Percentiles rank a stretch among this genome's conserved stretches.
Evolutionary conservation across 2,797 vertebrate species (phyloP).

Genomic region (Liasis olivaceus): DNA sequence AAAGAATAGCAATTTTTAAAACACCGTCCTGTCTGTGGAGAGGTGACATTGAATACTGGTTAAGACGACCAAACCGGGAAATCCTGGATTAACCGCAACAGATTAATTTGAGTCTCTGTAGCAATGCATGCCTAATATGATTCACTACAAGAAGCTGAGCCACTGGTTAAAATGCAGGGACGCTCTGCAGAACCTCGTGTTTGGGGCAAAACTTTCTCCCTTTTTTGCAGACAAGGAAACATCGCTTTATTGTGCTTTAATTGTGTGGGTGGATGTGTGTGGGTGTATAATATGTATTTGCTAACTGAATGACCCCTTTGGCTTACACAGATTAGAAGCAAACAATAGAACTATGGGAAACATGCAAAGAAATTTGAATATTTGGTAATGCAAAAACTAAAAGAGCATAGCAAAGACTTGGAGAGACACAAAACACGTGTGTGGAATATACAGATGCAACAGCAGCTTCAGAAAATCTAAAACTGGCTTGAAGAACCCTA

Average conservation of each 20-base stretch:
- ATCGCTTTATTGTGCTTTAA: neutral
- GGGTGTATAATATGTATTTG: neutral
- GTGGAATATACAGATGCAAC: neutral
- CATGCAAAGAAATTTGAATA: no score
- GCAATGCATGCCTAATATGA: no score
- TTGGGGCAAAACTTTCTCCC: neutral
- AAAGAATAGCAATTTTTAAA: neutral
- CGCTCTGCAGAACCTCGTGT: neutral
- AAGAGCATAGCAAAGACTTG: no score
- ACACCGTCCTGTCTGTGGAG: neutral
- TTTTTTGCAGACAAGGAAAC: neutral
- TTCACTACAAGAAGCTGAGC: neutral
- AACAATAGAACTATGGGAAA: no score
- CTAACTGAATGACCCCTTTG: neutral
- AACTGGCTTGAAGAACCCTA: neutral
- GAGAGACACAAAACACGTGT: neutral
- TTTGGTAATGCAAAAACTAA: no score
- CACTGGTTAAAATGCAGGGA: neutral
- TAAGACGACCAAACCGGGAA: neutral
- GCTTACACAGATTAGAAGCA: no score
- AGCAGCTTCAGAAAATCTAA: neutral
- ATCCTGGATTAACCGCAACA: neutral
- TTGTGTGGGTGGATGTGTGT: neutral
- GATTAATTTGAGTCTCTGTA: neutral
- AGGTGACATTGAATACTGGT: no score